Evolutionary conservation across 2,113 vertebrate genomes (phyloP), one percentile per base, ranked within the genome.

Genomic region (Vicugna pacos): DNA sequence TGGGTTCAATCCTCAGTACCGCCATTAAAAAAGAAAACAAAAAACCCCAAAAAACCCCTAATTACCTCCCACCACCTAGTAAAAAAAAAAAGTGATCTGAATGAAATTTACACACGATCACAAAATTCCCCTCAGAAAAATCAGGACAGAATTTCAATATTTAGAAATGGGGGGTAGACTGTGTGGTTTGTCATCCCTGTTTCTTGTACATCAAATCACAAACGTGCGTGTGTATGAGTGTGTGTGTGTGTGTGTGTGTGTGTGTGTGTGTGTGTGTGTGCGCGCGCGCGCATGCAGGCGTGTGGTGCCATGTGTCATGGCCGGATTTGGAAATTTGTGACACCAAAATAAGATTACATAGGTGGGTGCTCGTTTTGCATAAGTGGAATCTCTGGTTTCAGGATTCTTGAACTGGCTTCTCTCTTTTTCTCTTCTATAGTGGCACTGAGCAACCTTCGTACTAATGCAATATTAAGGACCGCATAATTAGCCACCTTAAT

Each of bases 401-500:
- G 93, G 1, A 7, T 35, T 32, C 3, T 8, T 54, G 82, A 94
- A 76, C 16, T 28, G 70, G 30, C 38, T 62, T 73, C 52, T 65
- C 32, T 89, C 88, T 76, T 81, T 50, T 89, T 69, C 73, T 91
- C 96, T 97, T 96, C 58, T 19, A 81, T 88, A 93, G 76, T 28
- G 91, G 48, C 28, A 10, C 15, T 70, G 48, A 42, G 35, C 60
- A 79, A 54, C 88, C 88, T 95, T 92, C 58, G 42, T 95, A 87
- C 94, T 92, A 76, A 96, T 82, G 24, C 13, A 38, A 89, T 93
- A 69, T 95, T 97, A 98, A 98, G 48, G 94, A 94, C 91, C 2
- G 0, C 89, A 35, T 81, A 97, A 98, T 98, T 97, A 97, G 35
- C 62, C 50, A 76, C 95, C 81, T 87, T 95, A 98, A 95, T 98